Evolutionary conservation across 2,113 vertebrate species (phyloP).

Genomic region (Aspidoscelis tigris): DNA sequence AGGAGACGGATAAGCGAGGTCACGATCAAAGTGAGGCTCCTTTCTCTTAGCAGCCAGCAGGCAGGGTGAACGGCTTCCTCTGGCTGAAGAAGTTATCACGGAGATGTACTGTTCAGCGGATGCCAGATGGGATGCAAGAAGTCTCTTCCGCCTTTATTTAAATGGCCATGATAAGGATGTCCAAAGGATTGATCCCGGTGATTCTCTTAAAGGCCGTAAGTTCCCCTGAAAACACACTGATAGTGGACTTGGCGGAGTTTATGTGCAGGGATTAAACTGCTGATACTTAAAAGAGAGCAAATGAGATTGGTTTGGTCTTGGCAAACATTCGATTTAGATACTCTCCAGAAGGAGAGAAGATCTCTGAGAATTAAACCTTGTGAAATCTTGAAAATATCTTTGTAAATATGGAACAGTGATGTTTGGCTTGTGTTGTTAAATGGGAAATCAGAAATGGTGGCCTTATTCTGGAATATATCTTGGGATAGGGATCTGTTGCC

Average conservation of each 20-base stretch:
- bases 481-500: too few relatives aligned
- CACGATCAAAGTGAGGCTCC: conserved; percentile 1
- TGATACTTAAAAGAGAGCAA: not conserved
- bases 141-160: not conserved
- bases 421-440: not conserved
- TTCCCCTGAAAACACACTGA: not conserved
- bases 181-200: not conserved
- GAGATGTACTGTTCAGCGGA: not conserved
- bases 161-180: not conserved
- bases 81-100: not conserved
- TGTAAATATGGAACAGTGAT: too few relatives aligned
- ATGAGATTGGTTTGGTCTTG: too few relatives aligned
- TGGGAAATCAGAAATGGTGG: not conserved
- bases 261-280: not conserved
- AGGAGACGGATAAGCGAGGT: not conserved
- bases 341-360: too few relatives aligned
- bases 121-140: not conserved
- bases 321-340: not conserved
- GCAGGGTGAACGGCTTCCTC: not conserved
- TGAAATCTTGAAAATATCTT: not conserved
- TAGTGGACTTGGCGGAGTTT: not conserved
- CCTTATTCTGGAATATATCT: too few relatives aligned
- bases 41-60: not conserved
- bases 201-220: not conserved
- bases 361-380: not conserved